Conservation (phyloP, 1,140 invertebrate genomes). For the Ceratina japonica region DNA sequence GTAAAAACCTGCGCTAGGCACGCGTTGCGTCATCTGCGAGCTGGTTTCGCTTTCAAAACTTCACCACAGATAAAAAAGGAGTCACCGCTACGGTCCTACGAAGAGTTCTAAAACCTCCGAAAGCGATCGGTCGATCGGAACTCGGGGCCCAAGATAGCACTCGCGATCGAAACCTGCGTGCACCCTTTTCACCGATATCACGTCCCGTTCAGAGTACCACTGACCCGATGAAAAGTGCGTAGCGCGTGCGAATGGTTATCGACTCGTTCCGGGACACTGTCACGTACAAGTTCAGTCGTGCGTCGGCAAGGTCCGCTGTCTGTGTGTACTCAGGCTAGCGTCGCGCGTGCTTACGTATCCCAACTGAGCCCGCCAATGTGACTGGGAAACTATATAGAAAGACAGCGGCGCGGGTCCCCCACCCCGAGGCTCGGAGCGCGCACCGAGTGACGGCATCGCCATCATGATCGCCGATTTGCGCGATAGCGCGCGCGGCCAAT, state of each 20-base stretch:
- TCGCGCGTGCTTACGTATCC: slow-evolving; percentile 42
- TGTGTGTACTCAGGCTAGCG: not conserved
- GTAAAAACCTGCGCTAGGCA: slow-evolving; percentile 65
- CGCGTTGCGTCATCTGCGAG: slow-evolving; percentile 70
- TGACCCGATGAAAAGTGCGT: not conserved
- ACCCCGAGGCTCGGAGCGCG: slow-evolving; percentile 24
- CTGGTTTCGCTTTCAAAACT: slow-evolving; percentile 24
- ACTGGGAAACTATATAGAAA: slow-evolving; percentile 70
- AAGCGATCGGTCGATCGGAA: not conserved
- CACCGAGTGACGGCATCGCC: slow-evolving; percentile 66
- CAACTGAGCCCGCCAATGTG: slow-evolving; percentile 71
- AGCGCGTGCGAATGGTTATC: not conserved
- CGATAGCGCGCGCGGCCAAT: slow-evolving; percentile 63
- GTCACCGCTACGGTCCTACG: not conserved
- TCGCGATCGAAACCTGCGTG: slow-evolving; percentile 5
- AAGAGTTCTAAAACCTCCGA: not conserved
- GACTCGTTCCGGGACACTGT: slow-evolving; percentile 32
- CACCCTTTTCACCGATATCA: not conserved
- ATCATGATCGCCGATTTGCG: slow-evolving; percentile 68
- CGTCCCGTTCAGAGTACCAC: not conserved
- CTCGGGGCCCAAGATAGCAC: slow-evolving; percentile 9
- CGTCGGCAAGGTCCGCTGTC: not conserved
- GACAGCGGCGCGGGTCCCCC: slow-evolving; percentile 33
- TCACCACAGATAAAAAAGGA: slow-evolving; percentile 21
- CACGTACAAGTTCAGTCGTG: slow-evolving; percentile 32